phyloP scores from a whole-genome alignment of 1,140 invertebrate species.

The Steinernema feltiae region DNA sequence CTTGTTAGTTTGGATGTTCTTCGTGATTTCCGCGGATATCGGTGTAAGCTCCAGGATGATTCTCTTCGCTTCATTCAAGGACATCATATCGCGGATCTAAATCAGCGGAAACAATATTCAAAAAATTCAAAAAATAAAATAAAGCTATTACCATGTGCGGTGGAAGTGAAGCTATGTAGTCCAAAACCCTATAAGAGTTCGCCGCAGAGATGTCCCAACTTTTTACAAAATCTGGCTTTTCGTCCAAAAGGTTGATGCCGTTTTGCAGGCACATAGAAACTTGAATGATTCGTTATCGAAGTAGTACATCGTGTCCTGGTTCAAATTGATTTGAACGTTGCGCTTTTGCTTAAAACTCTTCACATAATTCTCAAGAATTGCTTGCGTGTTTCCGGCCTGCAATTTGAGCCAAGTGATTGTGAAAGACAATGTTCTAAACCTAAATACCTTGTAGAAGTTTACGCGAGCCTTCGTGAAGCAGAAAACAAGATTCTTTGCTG shows the following conservation, averaged over 20 bases:
- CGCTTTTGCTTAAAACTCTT: conserved; percentile 3
- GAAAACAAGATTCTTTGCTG: conserved; percentile 42
- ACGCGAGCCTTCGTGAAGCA: conserved; percentile 39
- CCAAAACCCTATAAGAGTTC: conserved; percentile 28
- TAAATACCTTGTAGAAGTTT: conserved; percentile 38
- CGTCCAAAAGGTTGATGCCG: conserved; percentile 19
- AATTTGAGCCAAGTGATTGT: too few relatives aligned
- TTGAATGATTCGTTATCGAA: too few relatives aligned
- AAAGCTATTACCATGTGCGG: too few relatives aligned
- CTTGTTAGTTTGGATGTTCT: conserved; percentile 33
- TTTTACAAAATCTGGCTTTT: conserved; percentile 19
- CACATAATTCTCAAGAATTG: conserved; percentile 19
- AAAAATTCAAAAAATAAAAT: too few relatives aligned
- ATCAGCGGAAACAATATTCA: too few relatives aligned
- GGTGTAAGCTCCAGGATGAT: conserved; percentile 25
- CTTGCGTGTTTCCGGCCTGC: conserved; percentile 33
- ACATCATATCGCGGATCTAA: conserved; percentile 2
- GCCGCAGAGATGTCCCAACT: conserved; percentile 27
- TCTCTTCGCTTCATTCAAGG: conserved; percentile 2
- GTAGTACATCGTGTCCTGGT: neutral
- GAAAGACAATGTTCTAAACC: too few relatives aligned
- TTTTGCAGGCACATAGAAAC: too few relatives aligned
- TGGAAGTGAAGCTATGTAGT: conserved; percentile 21
- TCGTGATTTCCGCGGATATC: conserved; percentile 37
- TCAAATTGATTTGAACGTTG: conserved; percentile 16